These are phyloP conservation scores for Pollenia angustigena DNA, from an alignment of 2,888 invertebrate genomes.

Conservation along the genomic window DNA sequence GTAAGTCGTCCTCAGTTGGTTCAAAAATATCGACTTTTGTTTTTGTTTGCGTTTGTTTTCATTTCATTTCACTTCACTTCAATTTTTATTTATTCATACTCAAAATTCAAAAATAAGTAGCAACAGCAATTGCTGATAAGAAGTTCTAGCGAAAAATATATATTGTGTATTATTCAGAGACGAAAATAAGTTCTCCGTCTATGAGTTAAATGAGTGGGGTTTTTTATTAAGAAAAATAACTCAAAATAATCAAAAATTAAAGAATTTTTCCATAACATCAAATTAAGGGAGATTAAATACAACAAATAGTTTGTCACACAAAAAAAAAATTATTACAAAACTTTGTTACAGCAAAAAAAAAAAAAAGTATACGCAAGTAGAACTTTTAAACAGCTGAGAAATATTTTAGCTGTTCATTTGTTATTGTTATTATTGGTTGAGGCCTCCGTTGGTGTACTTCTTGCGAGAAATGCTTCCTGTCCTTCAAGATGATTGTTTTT, in stretches of 20 bases:
- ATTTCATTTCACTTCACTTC: conserved; percentile 29
- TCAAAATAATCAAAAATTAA: conserved; percentile 63
- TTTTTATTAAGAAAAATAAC: conserved; percentile 42
- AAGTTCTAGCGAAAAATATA: conserved; percentile 54
- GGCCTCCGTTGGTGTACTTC: too few relatives aligned
- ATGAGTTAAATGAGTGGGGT: conserved; percentile 19
- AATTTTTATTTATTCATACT: conserved; percentile 37
- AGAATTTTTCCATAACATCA: neutral
- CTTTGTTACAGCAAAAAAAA: too few relatives aligned
- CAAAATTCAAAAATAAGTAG: conserved; percentile 13
- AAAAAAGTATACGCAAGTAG: neutral
- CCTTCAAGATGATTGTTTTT: too few relatives aligned
- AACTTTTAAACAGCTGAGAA: too few relatives aligned
- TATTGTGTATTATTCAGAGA: conserved; percentile 2
- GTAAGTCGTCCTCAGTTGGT: conserved; percentile 38
- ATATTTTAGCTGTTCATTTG: too few relatives aligned
- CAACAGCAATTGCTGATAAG: conserved; percentile 59
- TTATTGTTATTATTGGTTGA: too few relatives aligned
- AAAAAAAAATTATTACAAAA: too few relatives aligned
- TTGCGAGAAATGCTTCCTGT: too few relatives aligned
- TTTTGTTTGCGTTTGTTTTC: conserved; percentile 29
- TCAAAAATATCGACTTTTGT: conserved; percentile 50
- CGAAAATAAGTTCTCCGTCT: neutral
- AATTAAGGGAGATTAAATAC: neutral
- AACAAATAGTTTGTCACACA: neutral